These are phyloP conservation scores for Theodoxus fluviatilis DNA, from an alignment of 2,888 invertebrate genomes.

Conservation along the genomic window DNA sequence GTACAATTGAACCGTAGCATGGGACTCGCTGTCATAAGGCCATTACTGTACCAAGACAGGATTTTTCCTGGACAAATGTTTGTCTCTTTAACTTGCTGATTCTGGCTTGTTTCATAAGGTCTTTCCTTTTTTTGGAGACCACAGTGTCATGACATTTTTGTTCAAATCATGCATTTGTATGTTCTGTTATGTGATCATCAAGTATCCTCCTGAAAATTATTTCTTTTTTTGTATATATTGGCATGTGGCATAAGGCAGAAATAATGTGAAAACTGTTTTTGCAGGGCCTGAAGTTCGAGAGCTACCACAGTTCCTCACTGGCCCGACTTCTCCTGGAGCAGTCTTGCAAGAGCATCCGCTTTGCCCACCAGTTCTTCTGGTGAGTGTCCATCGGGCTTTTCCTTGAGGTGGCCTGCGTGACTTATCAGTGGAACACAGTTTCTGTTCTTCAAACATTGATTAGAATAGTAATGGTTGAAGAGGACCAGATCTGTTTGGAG, in stretches of 20 bases:
- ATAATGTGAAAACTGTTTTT: slow-evolving; percentile 29
- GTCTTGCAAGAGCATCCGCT: slow-evolving; percentile 83
- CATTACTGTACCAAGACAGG: too few relatives aligned
- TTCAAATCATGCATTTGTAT: background rate
- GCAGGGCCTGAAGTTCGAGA: slow-evolving; percentile 75
- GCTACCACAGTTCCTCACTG: slow-evolving; percentile 86
- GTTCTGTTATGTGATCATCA: too few relatives aligned
- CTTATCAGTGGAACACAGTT: too few relatives aligned
- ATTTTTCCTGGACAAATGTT: too few relatives aligned
- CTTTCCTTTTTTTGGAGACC: background rate
- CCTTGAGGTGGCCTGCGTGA: too few relatives aligned
- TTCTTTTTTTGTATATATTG: background rate
- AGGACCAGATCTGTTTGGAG: too few relatives aligned
- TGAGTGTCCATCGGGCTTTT: slow-evolving; percentile 40
- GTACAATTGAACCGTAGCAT: too few relatives aligned
- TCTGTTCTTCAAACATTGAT: too few relatives aligned
- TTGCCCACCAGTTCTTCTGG: slow-evolving; percentile 96
- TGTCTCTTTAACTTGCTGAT: too few relatives aligned
- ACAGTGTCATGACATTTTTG: background rate
- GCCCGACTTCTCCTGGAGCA: slow-evolving; percentile 83
- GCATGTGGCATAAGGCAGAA: background rate
- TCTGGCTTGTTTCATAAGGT: background rate
- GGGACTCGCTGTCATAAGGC: too few relatives aligned
- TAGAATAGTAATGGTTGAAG: too few relatives aligned
- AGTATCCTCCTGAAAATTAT: background rate